A percentile compares a stretch with the other conserved stretches of the same genome.
Evolutionary conservation across 2,113 vertebrate genomes (phyloP).

Genomic region (Oryzias melastigma): DNA sequence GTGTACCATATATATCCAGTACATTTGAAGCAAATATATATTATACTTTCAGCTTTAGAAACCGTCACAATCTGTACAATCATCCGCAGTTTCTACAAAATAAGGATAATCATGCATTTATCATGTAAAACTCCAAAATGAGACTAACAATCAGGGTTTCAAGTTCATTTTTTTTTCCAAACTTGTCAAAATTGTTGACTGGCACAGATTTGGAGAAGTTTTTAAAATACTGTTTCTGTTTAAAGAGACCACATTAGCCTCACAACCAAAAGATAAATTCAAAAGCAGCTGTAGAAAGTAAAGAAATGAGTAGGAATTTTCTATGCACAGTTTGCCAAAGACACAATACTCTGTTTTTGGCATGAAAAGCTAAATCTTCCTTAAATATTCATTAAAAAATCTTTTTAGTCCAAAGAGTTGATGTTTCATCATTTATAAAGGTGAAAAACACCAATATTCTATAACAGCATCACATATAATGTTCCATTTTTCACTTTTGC

Average conservation of each 20-base stretch:
- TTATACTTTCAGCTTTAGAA: constrained; percentile 76
- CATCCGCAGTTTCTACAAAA: constrained; percentile 18
- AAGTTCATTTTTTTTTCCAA: constrained; percentile 10
- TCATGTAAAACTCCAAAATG: constrained; percentile 33
- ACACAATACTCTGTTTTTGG: constrained; percentile 31
- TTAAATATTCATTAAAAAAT: constrained; percentile 6
- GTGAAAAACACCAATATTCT: constrained; percentile 2
- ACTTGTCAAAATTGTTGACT: constrained; percentile 9
- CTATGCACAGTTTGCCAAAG: constrained; percentile 1
- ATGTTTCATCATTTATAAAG: constrained; percentile 7
- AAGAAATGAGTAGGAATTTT: constrained; percentile 21
- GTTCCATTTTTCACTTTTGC: constrained; percentile 4
- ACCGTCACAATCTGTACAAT: constrained; percentile 71
- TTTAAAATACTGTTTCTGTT: constrained; percentile 29
- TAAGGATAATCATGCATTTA: constrained; percentile 38
- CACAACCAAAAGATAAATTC: constrained; percentile 8
- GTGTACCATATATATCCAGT: constrained; percentile 74
- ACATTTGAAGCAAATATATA: constrained; percentile 79
- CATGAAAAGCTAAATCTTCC: constrained; percentile 26
- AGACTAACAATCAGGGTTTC: constrained; percentile 26
- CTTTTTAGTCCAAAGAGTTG: background rate
- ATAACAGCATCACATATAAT: constrained; percentile 14
- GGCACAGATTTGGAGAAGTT: constrained; percentile 22
- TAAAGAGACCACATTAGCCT: constrained; percentile 11
- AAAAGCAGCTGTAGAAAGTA: constrained; percentile 27